Evolutionary conservation across 1,140 invertebrate species (phyloP).

Genomic region (Drosophila simulans): DNA sequence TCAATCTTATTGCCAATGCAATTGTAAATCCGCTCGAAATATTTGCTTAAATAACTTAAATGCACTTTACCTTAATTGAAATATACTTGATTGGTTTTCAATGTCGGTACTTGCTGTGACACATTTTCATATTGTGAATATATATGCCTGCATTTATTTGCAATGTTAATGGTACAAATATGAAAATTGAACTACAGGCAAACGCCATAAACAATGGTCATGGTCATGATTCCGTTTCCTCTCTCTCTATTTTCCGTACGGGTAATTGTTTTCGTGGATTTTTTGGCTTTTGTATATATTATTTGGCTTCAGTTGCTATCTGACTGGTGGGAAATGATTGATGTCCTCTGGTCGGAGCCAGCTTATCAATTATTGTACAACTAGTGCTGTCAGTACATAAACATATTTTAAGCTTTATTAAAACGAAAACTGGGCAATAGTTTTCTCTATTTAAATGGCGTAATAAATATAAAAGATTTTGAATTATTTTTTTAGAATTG

Average conservation of each 20-base stretch:
- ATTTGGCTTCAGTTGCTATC: slow-evolving; percentile 16
- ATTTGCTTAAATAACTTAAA: slow-evolving; percentile 38
- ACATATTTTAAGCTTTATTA: neutral
- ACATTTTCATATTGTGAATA: slow-evolving; percentile 19
- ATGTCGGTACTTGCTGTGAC: slow-evolving; percentile 22
- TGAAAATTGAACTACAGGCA: slow-evolving; percentile 54
- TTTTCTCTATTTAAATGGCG: too few relatives aligned
- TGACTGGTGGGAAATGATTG: slow-evolving; percentile 26
- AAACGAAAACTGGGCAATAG: neutral
- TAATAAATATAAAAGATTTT: too few relatives aligned
- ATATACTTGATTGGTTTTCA: slow-evolving; percentile 37
- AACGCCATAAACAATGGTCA: slow-evolving; percentile 41
- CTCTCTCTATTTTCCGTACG: neutral
- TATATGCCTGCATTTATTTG: slow-evolving; percentile 36
- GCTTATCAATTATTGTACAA: slow-evolving; percentile 18
- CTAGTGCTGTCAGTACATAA: neutral
- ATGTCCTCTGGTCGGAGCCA: slow-evolving; percentile 15
- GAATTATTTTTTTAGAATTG: too few relatives aligned
- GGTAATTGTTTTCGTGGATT: slow-evolving; percentile 8
- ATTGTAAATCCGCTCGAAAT: slow-evolving; percentile 13
- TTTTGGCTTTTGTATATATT: neutral
- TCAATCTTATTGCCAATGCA: slow-evolving; percentile 2
- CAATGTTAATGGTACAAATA: slow-evolving; percentile 65
- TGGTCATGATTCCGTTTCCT: neutral
- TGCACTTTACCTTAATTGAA: slow-evolving; percentile 47